Evolutionary conservation across 2,888 invertebrate species (phyloP), one percentile per base, ranked within the genome.

Genomic region (Aphidoletes aphidimyza): DNA sequence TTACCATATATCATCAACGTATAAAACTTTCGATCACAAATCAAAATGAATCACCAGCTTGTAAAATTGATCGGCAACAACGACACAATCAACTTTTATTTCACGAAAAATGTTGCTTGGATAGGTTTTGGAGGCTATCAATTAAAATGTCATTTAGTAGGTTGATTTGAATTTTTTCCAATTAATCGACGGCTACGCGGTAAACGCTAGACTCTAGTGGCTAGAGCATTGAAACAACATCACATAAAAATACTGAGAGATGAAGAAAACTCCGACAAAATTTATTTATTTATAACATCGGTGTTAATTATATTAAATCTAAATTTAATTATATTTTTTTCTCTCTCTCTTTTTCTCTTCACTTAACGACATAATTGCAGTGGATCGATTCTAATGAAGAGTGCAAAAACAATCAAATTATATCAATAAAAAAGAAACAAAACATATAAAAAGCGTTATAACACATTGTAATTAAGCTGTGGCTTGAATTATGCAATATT

Each of bases 221-320:
- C 22, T 26, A 59, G 6, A 19, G 17, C 6, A 17, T 11, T 11
- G 17, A 49, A 49, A 49, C 3, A 59, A 59, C 19, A 1, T 59
- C 9, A 11, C 49, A 9, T 30, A 1, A n/a, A 59, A 59, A 3
- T 14, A 14, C 19, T 5, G 26, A 26, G 14, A 59, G 59, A 3
- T 59, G 59, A 81, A 37, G 81, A 81, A 81, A 81, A 81, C 36
- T 14, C 34, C 9, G 11, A 37, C 1, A n/a, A 37, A 81, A 81
- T 81, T 37, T 81, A 81, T 37, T 81, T n/a, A n/a, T n/a, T n/a
- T n/a, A n/a, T n/a, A 81, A 81, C 81, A 81, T 37, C 81, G 19
- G 81, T 81, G 81, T 81, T 81, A 81, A 81, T 37, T 81, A 37
- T 81, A 81, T 81, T 81, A 81, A 81, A 81, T 81, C 37, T 81